A percentile compares a stretch with the other conserved stretches of the same genome.
These are phyloP conservation scores for Erebia ligea DNA, from an alignment of 2,888 invertebrate genomes.

Conservation along the genomic window DNA sequence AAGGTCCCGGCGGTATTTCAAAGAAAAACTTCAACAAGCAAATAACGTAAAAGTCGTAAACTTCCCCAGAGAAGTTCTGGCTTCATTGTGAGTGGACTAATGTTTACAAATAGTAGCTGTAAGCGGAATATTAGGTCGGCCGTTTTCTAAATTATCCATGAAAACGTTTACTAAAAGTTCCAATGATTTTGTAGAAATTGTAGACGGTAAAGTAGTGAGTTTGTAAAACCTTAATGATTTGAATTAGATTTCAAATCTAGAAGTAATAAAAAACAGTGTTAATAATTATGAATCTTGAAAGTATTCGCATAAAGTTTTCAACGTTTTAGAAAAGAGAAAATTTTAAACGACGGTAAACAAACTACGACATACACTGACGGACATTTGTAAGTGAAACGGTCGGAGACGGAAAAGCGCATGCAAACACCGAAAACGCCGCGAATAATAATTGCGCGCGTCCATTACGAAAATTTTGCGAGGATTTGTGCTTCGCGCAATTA, in stretches of 20 bases:
- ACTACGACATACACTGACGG: constrained; percentile 37
- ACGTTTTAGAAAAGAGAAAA: constrained; percentile 4
- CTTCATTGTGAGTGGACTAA: constrained; percentile 8
- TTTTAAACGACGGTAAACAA: constrained; percentile 20
- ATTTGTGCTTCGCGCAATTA: constrained; percentile 53
- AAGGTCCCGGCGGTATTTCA: constrained; percentile 30
- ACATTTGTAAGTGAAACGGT: constrained; percentile 24
- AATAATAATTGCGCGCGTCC: constrained; percentile 47
- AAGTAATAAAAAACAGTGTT: background rate
- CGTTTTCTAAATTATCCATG: background rate
- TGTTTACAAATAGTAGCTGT: constrained; percentile 13
- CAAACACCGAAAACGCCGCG: constrained; percentile 43
- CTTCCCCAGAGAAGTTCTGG: constrained; percentile 2
- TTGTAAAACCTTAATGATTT: background rate
- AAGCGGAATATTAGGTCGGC: background rate
- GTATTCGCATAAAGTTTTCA: background rate
- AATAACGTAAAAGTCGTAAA: constrained; percentile 19
- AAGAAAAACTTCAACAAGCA: constrained; percentile 19
- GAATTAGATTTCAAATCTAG: background rate
- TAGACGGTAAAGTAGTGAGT: background rate
- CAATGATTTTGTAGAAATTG: background rate
- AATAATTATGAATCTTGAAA: background rate
- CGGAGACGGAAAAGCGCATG: constrained; percentile 43
- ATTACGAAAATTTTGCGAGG: constrained; percentile 39
- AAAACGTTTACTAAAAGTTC: background rate